These are phyloP conservation scores for Suricata suricatta DNA, from an alignment of 2,113 vertebrate genomes.

Conservation along the genomic window DNA sequence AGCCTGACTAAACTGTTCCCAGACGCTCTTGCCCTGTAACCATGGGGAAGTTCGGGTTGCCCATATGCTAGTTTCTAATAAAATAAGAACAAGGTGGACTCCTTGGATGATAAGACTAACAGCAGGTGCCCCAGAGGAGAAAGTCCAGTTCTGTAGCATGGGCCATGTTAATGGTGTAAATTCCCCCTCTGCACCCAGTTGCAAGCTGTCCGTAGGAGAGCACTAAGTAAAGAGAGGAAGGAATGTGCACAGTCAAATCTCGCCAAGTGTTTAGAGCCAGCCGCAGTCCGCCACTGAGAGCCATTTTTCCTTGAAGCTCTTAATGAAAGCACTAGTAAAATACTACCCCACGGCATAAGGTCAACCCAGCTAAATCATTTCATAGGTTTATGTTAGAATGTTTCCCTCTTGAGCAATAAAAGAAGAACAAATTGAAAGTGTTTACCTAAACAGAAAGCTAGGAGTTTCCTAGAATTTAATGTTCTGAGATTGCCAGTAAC, in stretches of 20 bases:
- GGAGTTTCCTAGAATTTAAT: not conserved
- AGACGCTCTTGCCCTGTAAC: not conserved
- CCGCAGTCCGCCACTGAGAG: not conserved
- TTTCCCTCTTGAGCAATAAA: not conserved
- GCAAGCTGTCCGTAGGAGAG: not conserved
- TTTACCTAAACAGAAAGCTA: constrained; percentile 3
- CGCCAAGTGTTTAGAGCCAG: not conserved
- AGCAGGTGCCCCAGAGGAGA: not conserved
- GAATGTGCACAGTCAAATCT: not conserved
- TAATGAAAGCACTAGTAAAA: not conserved
- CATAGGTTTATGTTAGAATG: not conserved
- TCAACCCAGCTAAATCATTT: not conserved
- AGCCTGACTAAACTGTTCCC: not conserved
- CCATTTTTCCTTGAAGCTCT: not conserved
- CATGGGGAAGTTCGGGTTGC: not conserved
- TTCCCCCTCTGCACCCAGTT: too few relatives aligned
- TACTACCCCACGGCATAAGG: not conserved
- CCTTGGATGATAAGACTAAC: not conserved
- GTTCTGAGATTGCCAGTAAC: not conserved
- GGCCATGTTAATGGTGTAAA: too few relatives aligned
- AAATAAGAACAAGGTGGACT: not conserved
- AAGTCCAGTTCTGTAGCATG: not conserved
- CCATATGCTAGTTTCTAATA: not conserved
- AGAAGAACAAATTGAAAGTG: not conserved
- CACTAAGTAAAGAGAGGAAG: not conserved